A percentile compares a stretch with the other conserved stretches of the same genome.
phyloP scores from a whole-genome alignment of 2,113 vertebrate genomes.

The Eolophus roseicapilla region DNA sequence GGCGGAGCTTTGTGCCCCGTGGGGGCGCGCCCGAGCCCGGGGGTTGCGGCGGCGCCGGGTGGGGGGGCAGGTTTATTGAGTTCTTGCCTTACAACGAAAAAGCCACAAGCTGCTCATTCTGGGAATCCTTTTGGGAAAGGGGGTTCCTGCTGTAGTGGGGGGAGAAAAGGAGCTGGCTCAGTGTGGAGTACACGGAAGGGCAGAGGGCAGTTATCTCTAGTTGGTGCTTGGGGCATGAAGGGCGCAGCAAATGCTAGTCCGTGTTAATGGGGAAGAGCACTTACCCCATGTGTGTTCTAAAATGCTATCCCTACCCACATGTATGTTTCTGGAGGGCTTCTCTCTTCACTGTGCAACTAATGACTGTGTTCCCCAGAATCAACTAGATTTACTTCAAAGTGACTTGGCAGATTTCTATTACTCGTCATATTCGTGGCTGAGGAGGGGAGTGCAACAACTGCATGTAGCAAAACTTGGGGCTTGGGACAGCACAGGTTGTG shows the following conservation, averaged over 20 bases:
- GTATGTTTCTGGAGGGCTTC: not conserved
- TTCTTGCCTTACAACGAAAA: not conserved
- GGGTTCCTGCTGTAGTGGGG: not conserved
- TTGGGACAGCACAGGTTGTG: not conserved
- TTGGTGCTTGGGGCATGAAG: not conserved
- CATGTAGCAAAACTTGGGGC: not conserved
- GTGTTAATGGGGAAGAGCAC: not conserved
- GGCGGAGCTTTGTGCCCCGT: slow-evolving; percentile 14
- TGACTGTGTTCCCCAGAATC: not conserved
- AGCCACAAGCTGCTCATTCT: not conserved
- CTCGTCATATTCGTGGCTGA: not conserved
- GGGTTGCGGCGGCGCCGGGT: not conserved
- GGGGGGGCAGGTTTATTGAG: not conserved
- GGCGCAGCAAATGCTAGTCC: not conserved
- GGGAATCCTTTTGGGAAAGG: not conserved
- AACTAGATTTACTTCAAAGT: slow-evolving; percentile 3
- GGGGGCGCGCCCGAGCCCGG: slow-evolving; percentile 15
- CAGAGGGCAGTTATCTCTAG: not conserved
- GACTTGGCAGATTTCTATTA: slow-evolving; percentile 33
- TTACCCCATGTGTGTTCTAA: not conserved
- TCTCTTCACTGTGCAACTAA: not conserved
- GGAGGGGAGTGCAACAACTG: not conserved
- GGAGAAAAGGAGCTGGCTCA: not conserved
- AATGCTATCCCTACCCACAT: not conserved
- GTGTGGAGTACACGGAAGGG: not conserved